Evolutionary conservation across 2,113 vertebrate genomes (phyloP), one percentile per base, ranked within the genome.

Genomic region (Oryzias javanicus): DNA sequence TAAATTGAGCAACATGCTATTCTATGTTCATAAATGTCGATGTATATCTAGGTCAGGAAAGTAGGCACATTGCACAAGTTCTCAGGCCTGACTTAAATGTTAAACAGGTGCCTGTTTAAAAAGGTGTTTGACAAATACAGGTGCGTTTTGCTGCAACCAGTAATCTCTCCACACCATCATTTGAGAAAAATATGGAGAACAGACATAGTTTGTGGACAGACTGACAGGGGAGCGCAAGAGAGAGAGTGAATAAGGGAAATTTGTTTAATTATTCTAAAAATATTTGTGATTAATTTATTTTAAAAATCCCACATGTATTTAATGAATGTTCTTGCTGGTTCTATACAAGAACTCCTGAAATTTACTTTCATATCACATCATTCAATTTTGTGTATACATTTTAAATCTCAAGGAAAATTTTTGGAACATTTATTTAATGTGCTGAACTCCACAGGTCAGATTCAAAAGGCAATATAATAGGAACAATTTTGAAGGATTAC

Each of bases 51-150:
- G 29, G 14, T 25, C 50, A 48, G 55, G 60, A 41, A 60, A 4
- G 29, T 65, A 51, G 42, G 55, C 47, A 47, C n/a, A 7, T 54
- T 68, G 46, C 51, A 49, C n/a, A 35, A 29, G 59, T 85, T 83
- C 49, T 29, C 52, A 82, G 56, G 72, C 49, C 27, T 68, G 52
- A 50, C 22, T 48, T 44, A 47, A 54, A 46, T 67, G 51, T 64
- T 60, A 79, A 91, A 76, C 88, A 92, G 84, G 86, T 91, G 88
- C 87, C 80, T 54, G 45, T 64, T 44, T 82, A 63, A 35, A 35
- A 35, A 2, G 29, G 67, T 62, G 68, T 49, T 74, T 59, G 74
- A 52, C 59, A 66, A 22, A 2, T 80, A 57, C 89, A 92, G 89
- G 89, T 92, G 88, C 89, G 89, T 51, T 63, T 69, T 49, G 63